Evolutionary conservation across 2,113 vertebrate species (phyloP), one percentile per base, ranked within the genome.

Genomic region (Plectropomus leopardus): DNA sequence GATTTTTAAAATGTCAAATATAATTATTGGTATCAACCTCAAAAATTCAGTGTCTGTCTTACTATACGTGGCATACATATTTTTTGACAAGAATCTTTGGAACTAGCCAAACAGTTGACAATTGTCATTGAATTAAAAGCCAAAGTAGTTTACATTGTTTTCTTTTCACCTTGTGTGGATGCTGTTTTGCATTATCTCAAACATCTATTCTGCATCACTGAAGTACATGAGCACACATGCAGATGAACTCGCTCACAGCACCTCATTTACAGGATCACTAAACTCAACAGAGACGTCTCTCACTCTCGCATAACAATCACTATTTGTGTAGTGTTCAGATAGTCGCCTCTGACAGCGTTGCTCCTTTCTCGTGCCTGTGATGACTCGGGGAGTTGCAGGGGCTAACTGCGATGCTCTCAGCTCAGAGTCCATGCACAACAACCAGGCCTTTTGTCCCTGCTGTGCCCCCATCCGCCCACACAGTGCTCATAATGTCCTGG

Each of bases 381-480:
- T 57, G 73, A 84, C 75, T 85, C 9, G 45, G 80, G 61, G 80
- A 26, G 78, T 86, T 47, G 70, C 73, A 58, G 80, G 58, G 73
- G 19, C 73, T 65, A 11, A 78, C 81, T 78, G 83, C 88, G 77
- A 90, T 53, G 82, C 78, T 89, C 84, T 78, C 80, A 71, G 69
- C 84, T 34, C 82, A 14, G 65, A 89, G 53, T 90, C 74, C 47
- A 24, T 64, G 63, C 80, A 80, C 81, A 93, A 94, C 91, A 93
- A 93, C 60, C 54, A 17, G 86, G 70, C 83, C 93, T 92, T 92
- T 93, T 94, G 93, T 94, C 92, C 85, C 64, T 48, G 53, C 32
- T 71, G 65, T 76, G 54, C 81, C 80, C 80, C 72, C 32, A n/a
- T 78, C 83, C 84, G 16, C 91, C 92, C 91, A 91, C 92, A 85